Evolutionary conservation across 2,797 vertebrate species (phyloP).

Genomic region (Chrysocyon brachyurus): DNA sequence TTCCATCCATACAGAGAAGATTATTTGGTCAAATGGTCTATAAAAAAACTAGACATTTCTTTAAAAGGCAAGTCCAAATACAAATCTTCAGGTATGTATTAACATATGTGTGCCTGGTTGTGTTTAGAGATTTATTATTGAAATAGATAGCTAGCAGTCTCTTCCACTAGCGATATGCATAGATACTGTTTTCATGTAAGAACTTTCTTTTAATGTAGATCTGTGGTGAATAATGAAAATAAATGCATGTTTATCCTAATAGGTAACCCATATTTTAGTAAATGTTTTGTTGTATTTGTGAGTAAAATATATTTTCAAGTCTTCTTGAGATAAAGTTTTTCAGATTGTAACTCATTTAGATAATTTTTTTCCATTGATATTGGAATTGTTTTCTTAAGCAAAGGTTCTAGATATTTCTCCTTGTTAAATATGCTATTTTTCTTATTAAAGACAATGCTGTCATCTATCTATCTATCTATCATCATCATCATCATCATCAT

Average conservation of each 20-base stretch:
- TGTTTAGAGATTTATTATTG: background rate
- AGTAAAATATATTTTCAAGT: background rate
- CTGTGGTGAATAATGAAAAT: background rate
- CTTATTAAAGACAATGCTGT: background rate
- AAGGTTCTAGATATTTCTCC: background rate
- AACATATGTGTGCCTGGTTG: background rate
- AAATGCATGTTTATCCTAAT: background rate
- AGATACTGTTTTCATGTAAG: background rate
- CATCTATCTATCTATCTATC: background rate
- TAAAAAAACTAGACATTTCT: background rate
- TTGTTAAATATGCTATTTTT: background rate
- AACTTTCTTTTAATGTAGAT: background rate
- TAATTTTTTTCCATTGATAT: background rate
- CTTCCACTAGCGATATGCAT: background rate
- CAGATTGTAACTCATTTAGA: background rate
- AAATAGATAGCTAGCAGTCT: background rate
- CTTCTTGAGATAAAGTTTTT: background rate
- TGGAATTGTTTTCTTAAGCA: background rate
- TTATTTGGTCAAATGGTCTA: background rate
- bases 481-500: background rate
- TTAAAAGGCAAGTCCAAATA: background rate
- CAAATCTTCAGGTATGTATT: background rate
- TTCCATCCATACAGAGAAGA: background rate
- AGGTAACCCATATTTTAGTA: background rate
- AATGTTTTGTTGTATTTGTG: background rate